Conservation (phyloP, 2,888 invertebrate genomes). For the Chromoteleia sp. region DNA sequence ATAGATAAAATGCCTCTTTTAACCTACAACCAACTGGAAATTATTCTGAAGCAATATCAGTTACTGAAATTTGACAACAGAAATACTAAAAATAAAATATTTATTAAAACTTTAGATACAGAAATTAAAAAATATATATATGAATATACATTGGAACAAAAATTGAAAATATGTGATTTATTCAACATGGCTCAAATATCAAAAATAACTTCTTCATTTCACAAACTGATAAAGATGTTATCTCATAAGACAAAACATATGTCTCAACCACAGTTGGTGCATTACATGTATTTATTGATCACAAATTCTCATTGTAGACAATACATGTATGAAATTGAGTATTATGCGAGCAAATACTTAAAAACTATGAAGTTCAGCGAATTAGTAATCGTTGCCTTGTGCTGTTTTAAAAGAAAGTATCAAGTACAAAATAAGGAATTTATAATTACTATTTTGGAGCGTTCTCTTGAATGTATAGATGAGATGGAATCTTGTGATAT, state of each 20-base stretch:
- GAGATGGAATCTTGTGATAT: slow-evolving; percentile 88
- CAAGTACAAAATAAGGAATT: slow-evolving; percentile 86
- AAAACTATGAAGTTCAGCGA: slow-evolving; percentile 53
- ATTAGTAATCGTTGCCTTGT: slow-evolving; percentile 86
- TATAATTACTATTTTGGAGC: neutral
- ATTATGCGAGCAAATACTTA: slow-evolving; percentile 38
- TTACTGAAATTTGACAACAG: neutral
- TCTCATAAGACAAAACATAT: slow-evolving; percentile 38
- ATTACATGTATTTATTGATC: slow-evolving; percentile 47
- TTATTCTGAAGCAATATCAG: slow-evolving; percentile 16
- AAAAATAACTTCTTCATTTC: slow-evolving; percentile 7
- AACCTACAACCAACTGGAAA: neutral
- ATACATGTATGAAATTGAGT: slow-evolving; percentile 60
- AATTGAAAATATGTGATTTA: slow-evolving; percentile 53
- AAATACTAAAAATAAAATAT: neutral
- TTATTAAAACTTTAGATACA: slow-evolving; percentile 18
- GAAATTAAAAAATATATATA: neutral
- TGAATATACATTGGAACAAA: slow-evolving; percentile 17
- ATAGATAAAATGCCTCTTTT: neutral
- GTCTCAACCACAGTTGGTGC: slow-evolving; percentile 44
- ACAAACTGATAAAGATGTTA: slow-evolving; percentile 47
- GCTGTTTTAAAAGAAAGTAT: slow-evolving; percentile 89
- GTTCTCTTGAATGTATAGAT: slow-evolving; percentile 85
- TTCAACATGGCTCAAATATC: slow-evolving; percentile 3
- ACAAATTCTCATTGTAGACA: slow-evolving; percentile 15